These are phyloP conservation scores for Hydrozoanthus gracilis DNA, from an alignment of 92 coral and sea anemone genomes.

Conservation along the genomic window DNA sequence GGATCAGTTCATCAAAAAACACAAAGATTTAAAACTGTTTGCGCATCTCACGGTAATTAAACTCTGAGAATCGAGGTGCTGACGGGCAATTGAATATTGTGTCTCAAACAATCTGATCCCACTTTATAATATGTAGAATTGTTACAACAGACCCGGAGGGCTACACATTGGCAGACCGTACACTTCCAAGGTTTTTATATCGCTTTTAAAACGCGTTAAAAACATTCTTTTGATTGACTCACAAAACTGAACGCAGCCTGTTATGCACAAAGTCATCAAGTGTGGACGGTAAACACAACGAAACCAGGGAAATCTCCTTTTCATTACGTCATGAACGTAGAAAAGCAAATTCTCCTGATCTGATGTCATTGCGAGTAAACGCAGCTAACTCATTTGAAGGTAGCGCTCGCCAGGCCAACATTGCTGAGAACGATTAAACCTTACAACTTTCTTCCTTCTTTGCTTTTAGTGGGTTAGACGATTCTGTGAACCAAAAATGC, in stretches of 20 bases:
- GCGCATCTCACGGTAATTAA: conserved; percentile 27
- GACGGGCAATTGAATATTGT: conserved; percentile 11
- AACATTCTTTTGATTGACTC: neutral
- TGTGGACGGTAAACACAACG: conserved; percentile 36
- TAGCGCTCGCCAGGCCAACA: conserved; percentile 11
- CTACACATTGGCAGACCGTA: neutral
- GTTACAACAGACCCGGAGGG: conserved; percentile 26
- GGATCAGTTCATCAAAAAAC: neutral
- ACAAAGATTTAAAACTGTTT: too few species aligned
- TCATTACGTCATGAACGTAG: conserved; percentile 44
- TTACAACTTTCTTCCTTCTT: neutral
- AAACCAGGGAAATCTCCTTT: conserved; percentile 43
- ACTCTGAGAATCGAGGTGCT: conserved; percentile 4
- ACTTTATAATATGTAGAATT: neutral
- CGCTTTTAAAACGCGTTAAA: neutral
- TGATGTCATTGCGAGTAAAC: conserved; percentile 45
- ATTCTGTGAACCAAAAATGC: neutral
- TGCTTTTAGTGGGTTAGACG: neutral
- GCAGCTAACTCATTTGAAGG: neutral
- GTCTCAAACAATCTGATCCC: conserved; percentile 7
- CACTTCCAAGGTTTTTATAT: neutral
- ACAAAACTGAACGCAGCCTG: conserved; percentile 37
- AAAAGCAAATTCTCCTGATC: conserved; percentile 43
- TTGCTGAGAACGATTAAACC: neutral
- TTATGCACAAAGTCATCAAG: conserved; percentile 50